Evolutionary conservation across 2,113 vertebrate genomes (phyloP), one percentile per base, ranked within the genome.

Genomic region (Apodemus sylvaticus): DNA sequence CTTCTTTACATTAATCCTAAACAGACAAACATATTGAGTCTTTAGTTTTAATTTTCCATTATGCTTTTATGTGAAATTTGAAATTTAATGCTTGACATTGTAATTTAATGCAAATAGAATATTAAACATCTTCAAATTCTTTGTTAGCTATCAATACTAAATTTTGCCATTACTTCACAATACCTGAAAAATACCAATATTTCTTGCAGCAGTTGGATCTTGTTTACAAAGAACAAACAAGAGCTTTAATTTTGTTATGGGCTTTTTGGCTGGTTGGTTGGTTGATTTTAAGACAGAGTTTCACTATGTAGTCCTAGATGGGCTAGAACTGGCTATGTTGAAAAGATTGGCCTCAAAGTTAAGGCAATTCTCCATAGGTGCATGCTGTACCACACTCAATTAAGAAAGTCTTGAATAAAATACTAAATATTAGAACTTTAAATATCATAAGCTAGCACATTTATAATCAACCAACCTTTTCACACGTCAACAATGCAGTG

Each of bases 401-500:
- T 73, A 39, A 42, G 68, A 42, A 73, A 73, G 86, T 42, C n/a
- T 55, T 55, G 14, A 55, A 55, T 87, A n/a, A 87, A 71, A 71
- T 39, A 71, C 14, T 53, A 53, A 53, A 39, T 66, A 87, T 55
- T n/a, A 71, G 66, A 86, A 71, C 45, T 68, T 93, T 93, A 86
- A 73, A 55, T 8, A 92, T 48, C 17, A 70, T 62, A 94, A 85
- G 22, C 26, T 78, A 82, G 85, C 29, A 34, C 12, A 68, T 55
- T 93, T 45, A 24, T 93, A n/a, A 24, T 26, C 60, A 93, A 70
- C n/a, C 66, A 93, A 89, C 3, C 60, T 91, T 42, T 51, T 70
- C 42, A 91, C 91, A 95, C 83, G 73, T 73, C 92, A 70, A 97
- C 55, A 82, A 42, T 53, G 62, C 13, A 97, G 91, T 60, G 94